phyloP scores from a whole-genome alignment of 2,797 vertebrate genomes.

The Mormyrops boulengeri region DNA sequence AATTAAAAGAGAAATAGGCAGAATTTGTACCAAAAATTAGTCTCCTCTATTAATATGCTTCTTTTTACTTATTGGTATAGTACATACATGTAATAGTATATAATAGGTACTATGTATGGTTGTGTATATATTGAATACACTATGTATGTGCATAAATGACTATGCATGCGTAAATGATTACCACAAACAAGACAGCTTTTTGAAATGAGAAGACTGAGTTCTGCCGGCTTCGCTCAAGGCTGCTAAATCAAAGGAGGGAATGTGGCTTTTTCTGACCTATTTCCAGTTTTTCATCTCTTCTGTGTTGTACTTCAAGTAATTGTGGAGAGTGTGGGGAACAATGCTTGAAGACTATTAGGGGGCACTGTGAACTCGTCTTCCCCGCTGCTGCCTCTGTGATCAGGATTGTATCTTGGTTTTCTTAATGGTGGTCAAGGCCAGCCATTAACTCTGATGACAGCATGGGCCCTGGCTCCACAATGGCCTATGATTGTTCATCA shows the following conservation, averaged over 20 bases:
- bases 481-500: conserved; percentile 11
- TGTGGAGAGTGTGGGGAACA: conserved; percentile 17
- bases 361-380: neutral
- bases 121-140: neutral
- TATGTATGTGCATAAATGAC: neutral
- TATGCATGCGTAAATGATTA: neutral
- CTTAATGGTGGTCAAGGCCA: conserved; percentile 22
- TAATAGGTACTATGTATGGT: neutral
- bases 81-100: neutral
- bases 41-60: neutral
- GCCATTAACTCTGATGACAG: conserved; percentile 33
- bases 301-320: conserved; percentile 15
- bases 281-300: conserved; percentile 15
- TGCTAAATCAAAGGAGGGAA: conserved; percentile 3
- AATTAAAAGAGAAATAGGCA: neutral
- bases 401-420: conserved; percentile 16
- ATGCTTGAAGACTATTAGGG: conserved; percentile 18
- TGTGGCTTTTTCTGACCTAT: conserved; percentile 11
- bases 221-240: neutral
- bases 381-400: conserved; percentile 16
- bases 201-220: neutral
- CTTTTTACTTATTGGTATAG: neutral
- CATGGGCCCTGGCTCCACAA: neutral
- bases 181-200: neutral
- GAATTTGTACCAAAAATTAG: neutral